Base-by-base conservation (phyloP, 2,888 invertebrate species). In the Heliconius ethilla region DNA sequence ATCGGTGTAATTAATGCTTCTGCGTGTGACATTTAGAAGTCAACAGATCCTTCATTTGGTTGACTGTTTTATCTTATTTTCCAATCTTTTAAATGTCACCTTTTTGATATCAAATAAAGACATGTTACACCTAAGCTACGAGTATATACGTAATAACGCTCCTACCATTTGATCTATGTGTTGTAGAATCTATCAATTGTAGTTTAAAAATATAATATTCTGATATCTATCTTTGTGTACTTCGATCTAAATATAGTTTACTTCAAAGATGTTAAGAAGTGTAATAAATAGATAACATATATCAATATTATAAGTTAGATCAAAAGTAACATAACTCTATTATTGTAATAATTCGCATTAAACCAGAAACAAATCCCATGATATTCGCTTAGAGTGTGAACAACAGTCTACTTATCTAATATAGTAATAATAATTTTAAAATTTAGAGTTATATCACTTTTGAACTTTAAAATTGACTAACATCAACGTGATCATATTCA, bases 401-500 rank as follows among this genome's bases (percentile, higher is more conserved):
- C 33, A 72, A 72, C 33, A 33, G 15, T 33, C 5, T 33, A 55
- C 55, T 13, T 70, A 51, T 22, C 27, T 51, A 51, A 11, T 51
- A 51, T 15, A 51, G 51, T 51, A 22, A 45, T 45, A 15, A 45
- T 45, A 15, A 51, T 51, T 70, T 27, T 4, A 72, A 72, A 18
- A 59, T 6, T 1, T 15, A 37, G 72, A 74, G 74, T 63, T 74
- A 40, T 40, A 40, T 74, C 74, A 74, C 76, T 77, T 73, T 77
- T 66, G 76, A 33, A n/a, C 55, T 63, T 33, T 65, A 37, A 40
- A 78, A 69, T 73, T 78, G 37, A 77, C 75, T 78, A 77, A 78
- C 75, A 81, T 75, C 87, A 84, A 85, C 86, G 89, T 90, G 88
- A 88, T 90, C 89, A 89, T 87, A 87, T 84, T 86, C 84, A 88